phyloP scores from a whole-genome alignment of 2,113 vertebrate species.

The Orientallactaga bullata region DNA sequence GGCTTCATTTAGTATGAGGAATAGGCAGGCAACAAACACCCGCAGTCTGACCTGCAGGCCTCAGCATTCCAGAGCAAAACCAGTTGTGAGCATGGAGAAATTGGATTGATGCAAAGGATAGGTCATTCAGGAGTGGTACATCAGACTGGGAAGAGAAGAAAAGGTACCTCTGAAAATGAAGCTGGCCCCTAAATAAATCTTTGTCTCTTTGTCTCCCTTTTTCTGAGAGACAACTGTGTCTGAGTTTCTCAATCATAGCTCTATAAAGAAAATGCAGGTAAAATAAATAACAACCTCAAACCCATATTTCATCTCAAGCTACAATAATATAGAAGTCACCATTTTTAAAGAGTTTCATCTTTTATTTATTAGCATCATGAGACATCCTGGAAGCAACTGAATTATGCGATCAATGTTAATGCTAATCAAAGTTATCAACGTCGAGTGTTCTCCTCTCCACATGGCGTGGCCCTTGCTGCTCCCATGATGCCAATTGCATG shows the following conservation, averaged over 20 bases:
- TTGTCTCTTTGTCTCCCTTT: not conserved
- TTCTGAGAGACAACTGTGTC: not conserved
- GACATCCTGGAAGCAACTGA: constrained; percentile 80
- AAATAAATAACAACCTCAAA: not conserved
- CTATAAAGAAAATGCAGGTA: not conserved
- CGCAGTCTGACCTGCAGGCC: not conserved
- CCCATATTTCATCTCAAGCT: constrained; percentile 7
- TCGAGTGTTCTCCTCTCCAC: constrained; percentile 83
- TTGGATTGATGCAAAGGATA: not conserved
- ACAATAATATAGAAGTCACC: constrained; percentile 45
- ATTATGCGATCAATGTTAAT: constrained; percentile 81
- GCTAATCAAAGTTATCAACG: constrained; percentile 83
- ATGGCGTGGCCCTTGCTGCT: constrained; percentile 80
- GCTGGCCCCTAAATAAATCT: not conserved
- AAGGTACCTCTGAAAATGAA: not conserved
- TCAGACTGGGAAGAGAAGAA: not conserved
- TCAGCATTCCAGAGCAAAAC: not conserved
- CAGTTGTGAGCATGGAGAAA: not conserved
- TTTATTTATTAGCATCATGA: constrained; percentile 80
- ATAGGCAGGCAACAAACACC: not conserved
- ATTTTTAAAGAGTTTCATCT: constrained; percentile 73
- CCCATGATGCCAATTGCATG: constrained; percentile 81
- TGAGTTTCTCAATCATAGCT: not conserved
- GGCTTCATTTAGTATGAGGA: not conserved
- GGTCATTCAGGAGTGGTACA: not conserved